A percentile compares a stretch with the other conserved stretches of the same genome.
Conservation (phyloP, 2,797 vertebrate species). For the Semaprochilodus insignis region DNA sequence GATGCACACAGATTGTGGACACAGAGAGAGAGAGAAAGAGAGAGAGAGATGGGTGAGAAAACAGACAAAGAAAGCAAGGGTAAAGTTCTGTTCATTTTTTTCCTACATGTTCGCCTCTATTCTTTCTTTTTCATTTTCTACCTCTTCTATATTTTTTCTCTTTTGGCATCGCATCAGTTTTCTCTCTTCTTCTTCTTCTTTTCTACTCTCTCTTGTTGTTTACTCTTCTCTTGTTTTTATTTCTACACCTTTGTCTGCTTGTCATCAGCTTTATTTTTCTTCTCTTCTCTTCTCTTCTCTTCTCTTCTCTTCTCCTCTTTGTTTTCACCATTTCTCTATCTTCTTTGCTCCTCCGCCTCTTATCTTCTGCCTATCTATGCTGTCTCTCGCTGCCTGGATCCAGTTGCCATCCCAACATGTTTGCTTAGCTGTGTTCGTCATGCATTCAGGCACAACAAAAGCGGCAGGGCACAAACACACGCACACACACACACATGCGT, state of each 20-base stretch:
- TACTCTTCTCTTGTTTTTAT: neutral
- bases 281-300: too few relatives aligned
- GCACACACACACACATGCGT: conserved; percentile 4
- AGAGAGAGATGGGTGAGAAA: conserved; percentile 11
- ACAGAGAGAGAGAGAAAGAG: conserved; percentile 18
- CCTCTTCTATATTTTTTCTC: conserved; percentile 49
- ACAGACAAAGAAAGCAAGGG: conserved; percentile 28
- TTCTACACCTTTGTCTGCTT: too few relatives aligned
- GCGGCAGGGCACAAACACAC: neutral
- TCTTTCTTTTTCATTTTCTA: conserved; percentile 2
- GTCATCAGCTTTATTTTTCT: too few relatives aligned
- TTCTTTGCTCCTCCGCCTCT: conserved; percentile 58
- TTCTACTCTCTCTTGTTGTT: too few relatives aligned
- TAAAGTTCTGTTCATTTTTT: neutral
- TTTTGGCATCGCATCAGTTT: neutral
- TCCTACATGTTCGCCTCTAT: too few relatives aligned
- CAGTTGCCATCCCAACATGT: conserved; percentile 62
- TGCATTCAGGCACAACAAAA: conserved; percentile 39
- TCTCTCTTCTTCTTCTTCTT: neutral
- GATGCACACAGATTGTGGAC: conserved; percentile 55
- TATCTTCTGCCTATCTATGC: conserved; percentile 36
- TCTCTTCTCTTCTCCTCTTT: neutral
- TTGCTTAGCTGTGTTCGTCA: conserved; percentile 54
- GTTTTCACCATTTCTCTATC: neutral
- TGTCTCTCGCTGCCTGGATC: conserved; percentile 31